Evolutionary conservation across 2,797 vertebrate genomes (phyloP), one percentile per base, ranked within the genome.

Genomic region (Premnoplex brunnescens): DNA sequence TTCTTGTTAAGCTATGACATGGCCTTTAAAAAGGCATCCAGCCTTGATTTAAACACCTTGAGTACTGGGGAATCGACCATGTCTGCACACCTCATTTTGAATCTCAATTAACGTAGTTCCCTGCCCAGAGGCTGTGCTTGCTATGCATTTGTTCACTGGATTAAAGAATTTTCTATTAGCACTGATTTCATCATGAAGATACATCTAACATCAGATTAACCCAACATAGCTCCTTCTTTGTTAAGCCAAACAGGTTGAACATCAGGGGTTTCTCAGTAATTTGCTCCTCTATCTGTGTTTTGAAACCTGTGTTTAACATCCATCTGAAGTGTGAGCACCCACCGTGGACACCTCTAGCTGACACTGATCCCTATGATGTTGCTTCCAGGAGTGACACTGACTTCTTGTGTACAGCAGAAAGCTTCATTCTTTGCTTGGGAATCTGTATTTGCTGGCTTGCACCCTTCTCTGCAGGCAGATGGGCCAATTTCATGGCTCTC

Each of bases 21-120:
- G 34, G 85, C 64, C n/a, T 92, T 88, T 76, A 54, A 55, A 89
- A 86, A 79, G 56, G 46, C 28, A 85, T 60, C 37, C 71, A 73
- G 71, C 55, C 51, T 68, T 86, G 66, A 81, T 85, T 94, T 80
- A 82, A 88, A 72, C 14, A 54, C 30, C 32, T 88, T 1, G 1
- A 52, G 32, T 69, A 37, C 43, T 26, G 28, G 44, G 37, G 55
- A 85, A 88, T 48, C 0, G 1, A 69, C 44, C 0, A 0, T 26
- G 24, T 36, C 43, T 59, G 32, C 3, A 1, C 74, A 85, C 23
- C 39, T 94, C 78, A 43, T 91, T 87, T 82, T 76, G 75, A 85
- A 83, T 87, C n/a, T 68, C 37, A 56, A 22, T 91, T 85, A 92
- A 60, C 63, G 46, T 19, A 24, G 19, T 41, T 91, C 91, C 59